These are phyloP conservation scores for Limanda limanda DNA, from an alignment of 2,113 vertebrate species.

Conservation along the genomic window DNA sequence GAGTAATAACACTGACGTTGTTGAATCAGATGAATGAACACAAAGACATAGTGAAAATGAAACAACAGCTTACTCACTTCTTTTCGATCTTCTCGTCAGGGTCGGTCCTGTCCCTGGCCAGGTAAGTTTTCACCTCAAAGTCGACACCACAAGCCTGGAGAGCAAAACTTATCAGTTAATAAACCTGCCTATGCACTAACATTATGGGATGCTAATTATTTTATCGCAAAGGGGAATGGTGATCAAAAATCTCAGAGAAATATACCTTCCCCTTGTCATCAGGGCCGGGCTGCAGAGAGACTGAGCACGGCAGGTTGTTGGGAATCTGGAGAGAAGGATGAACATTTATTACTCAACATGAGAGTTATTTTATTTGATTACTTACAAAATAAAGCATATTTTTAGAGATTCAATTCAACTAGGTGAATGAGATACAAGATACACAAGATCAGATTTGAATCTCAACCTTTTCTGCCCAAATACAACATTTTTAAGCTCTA, in stretches of 20 bases:
- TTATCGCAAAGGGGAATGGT: background rate
- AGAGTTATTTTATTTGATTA: background rate
- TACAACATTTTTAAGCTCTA: too few species aligned
- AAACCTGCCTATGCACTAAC: background rate
- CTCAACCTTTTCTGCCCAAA: too few species aligned
- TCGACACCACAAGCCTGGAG: constrained; percentile 91
- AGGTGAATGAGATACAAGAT: too few species aligned
- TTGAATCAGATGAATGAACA: background rate
- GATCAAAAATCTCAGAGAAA: background rate
- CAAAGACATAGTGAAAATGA: too few species aligned
- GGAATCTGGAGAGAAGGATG: constrained; percentile 69
- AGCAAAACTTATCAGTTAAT: background rate
- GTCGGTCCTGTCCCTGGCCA: constrained; percentile 82
- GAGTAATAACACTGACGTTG: background rate
- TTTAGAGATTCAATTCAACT: background rate
- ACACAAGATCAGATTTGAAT: too few species aligned
- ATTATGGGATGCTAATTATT: background rate
- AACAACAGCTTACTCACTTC: constrained; percentile 78
- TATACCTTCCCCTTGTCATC: constrained; percentile 82
- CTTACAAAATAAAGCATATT: background rate
- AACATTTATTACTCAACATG: background rate
- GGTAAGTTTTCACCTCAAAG: constrained; percentile 91
- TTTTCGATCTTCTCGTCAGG: constrained; percentile 91
- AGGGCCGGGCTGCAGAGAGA: constrained; percentile 80
- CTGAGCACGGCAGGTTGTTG: constrained; percentile 82